phyloP scores from a whole-genome alignment of 2,113 vertebrate genomes.

The Xiphophorus couchianus region DNA sequence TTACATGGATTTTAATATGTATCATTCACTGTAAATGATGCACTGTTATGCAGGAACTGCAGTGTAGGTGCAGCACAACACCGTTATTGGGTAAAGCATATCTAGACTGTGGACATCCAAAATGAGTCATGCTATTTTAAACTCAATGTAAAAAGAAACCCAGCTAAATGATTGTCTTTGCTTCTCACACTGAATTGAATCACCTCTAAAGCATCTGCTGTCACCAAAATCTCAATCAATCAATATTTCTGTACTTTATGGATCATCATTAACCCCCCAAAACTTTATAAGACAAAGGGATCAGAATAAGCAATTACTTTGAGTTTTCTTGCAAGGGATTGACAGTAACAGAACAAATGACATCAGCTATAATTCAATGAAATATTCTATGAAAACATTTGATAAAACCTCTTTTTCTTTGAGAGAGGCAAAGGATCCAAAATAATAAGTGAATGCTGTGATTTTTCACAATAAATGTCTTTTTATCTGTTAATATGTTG shows the following conservation, averaged over 20 bases:
- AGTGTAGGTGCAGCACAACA: background rate
- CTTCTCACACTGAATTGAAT: background rate
- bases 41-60: background rate
- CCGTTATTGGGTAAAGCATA: too few relatives aligned
- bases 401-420: background rate
- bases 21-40: background rate
- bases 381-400: background rate
- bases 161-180: background rate
- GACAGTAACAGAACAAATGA: background rate
- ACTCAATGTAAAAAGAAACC: too few relatives aligned
- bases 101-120: too few relatives aligned
- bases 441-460: background rate
- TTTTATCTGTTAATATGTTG: conserved; percentile 4
- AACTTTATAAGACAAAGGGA: background rate
- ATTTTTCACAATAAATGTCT: background rate
- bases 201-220: background rate
- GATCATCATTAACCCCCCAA: background rate
- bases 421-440: background rate
- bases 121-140: too few relatives aligned
- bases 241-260: background rate
- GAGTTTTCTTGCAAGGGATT: background rate
- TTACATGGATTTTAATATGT: background rate
- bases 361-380: background rate
- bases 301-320: background rate
- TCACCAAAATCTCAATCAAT: background rate